Percentiles rank a stretch among this genome's conserved stretches.
phyloP scores from a whole-genome alignment of 1,140 invertebrate species.

The Dysdera silvatica region DNA sequence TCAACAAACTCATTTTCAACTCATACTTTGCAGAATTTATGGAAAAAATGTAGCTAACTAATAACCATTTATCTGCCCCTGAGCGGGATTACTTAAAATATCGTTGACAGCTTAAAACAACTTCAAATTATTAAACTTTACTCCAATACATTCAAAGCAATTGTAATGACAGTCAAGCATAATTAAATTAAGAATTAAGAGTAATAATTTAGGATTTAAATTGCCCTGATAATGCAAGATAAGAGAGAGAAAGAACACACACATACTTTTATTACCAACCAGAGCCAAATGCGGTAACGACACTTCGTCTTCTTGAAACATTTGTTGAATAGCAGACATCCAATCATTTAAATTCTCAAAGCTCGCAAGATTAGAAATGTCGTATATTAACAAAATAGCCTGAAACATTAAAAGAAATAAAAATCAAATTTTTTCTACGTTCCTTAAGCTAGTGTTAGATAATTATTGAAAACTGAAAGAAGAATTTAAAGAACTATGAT shows the following conservation, averaged over 20 bases:
- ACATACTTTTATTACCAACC: constrained; percentile 74
- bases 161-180: too few species aligned
- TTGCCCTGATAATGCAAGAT: background rate
- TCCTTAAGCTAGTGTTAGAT: background rate
- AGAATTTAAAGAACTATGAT: background rate
- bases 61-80: too few species aligned
- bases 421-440: background rate
- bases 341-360: constrained; percentile 70
- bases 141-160: too few species aligned
- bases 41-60: too few species aligned
- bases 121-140: too few species aligned
- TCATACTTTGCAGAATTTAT: too few species aligned
- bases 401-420: constrained; percentile 42
- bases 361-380: constrained; percentile 70
- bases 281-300: constrained; percentile 60
- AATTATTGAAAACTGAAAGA: background rate
- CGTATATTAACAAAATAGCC: constrained; percentile 76
- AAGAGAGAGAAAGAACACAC: background rate
- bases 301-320: constrained; percentile 49
- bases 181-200: too few species aligned
- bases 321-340: constrained; percentile 57
- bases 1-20: too few species aligned
- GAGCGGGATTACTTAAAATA: too few species aligned
- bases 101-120: too few species aligned
- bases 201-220: background rate